Percentiles rank a stretch among this genome's conserved stretches.
These are phyloP conservation scores for Octopus sinensis DNA, from an alignment of 1,140 invertebrate species.

Conservation along the genomic window DNA sequence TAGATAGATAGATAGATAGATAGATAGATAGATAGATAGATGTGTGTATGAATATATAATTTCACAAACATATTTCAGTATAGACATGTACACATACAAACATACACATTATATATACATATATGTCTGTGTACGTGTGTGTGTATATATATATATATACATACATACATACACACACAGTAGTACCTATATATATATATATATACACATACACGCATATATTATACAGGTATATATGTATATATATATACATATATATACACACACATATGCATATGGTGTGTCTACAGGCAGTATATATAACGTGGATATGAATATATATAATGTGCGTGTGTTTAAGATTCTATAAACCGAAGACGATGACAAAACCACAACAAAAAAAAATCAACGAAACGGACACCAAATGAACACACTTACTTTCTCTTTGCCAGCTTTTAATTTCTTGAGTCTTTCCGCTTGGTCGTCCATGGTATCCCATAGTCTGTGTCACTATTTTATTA, in stretches of 20 bases:
- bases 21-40: no score
- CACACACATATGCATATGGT: neutral
- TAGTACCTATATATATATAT: neutral
- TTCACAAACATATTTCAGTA: no score
- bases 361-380: no score
- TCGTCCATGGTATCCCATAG: neutral
- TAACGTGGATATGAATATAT: no score
- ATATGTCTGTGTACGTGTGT: neutral
- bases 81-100: neutral
- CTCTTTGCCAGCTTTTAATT: constrained; percentile 6
- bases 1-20: no score
- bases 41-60: no score
- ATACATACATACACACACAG: neutral
- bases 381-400: no score
- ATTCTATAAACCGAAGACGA: no score
- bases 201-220: neutral
- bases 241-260: constrained; percentile 10
- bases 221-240: neutral
- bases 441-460: neutral
- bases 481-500: neutral
- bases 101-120: neutral
- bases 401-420: neutral
- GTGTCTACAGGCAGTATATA: no score
- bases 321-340: no score
- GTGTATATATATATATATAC: neutral